Evolutionary conservation across 2,113 vertebrate genomes (phyloP), one percentile per base, ranked within the genome.

Genomic region (Dolichallabes microphthalmus): DNA sequence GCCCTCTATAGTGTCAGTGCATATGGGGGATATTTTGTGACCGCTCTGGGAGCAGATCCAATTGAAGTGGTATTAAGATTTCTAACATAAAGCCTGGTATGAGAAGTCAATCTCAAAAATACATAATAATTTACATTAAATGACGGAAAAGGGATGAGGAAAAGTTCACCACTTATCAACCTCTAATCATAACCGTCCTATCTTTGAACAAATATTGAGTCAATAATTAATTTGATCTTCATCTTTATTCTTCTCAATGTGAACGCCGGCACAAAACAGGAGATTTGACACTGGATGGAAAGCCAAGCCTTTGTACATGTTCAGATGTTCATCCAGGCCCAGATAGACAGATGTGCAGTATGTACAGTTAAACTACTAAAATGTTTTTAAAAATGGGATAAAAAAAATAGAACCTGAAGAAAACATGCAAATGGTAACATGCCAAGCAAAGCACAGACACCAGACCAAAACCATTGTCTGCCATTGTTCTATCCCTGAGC

Each of bases 31-130:
- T 76, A 30, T 55, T 76, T 27, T 27, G 73, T 76, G 73, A 27
- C 73, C n/a, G 25, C 14, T 85, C 74, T 53, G 64, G 39, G 61
- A 73, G 66, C 50, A 74, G 55, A 66, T 83, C 80, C 80, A 85
- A 79, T 73, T 73, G 27, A 60, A 60, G 76, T 83, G 76, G 68
- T 74, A 76, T 82, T 64, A 69, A 85, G 50, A 75, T 82, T 78
- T 85, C 63, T 60, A 85, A 80, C 78, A 78, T 66, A 55, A 63
- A 80, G 32, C 66, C 39, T 35, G 32, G 45, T 60, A 57, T 76
- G 32, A 80, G 53, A 11, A 60, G 22, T 39, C 19, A 50, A 25
- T 73, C 20, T 25, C 10, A 45, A 25, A 50, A 73, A 69, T 35
- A 20, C 8, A 20, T 32, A 35, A 19, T 32, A 71, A 71, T n/a